Evolutionary conservation across 2,113 vertebrate species (phyloP).

Genomic region (Eudyptes chrysolophus): DNA sequence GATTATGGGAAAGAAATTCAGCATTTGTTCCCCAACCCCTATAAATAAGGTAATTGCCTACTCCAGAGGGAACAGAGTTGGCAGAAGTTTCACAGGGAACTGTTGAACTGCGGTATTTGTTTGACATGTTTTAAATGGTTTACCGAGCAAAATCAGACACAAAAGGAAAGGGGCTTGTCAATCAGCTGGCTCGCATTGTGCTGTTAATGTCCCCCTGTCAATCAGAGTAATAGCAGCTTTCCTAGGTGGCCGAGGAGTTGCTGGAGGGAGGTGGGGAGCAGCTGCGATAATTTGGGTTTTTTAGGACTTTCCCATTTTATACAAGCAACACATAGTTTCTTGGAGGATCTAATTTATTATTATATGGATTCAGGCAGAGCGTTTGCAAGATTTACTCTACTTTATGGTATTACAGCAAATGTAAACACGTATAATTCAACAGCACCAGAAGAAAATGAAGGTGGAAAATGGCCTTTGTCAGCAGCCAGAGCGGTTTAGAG

Average conservation of each 20-base stretch:
- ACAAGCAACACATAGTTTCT: neutral
- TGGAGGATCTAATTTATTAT: slow-evolving; percentile 42
- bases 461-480: slow-evolving; percentile 23
- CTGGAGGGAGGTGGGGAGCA: neutral
- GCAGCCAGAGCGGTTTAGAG: neutral
- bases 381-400: slow-evolving; percentile 16
- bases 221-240: neutral
- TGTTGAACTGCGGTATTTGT: neutral
- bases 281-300: neutral
- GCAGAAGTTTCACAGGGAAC: slow-evolving; percentile 1
- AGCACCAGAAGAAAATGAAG: neutral
- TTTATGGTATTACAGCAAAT: slow-evolving; percentile 8
- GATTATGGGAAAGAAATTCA: neutral
- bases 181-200: neutral
- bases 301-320: neutral
- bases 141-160: neutral
- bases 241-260: neutral
- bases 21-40: neutral
- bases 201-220: neutral
- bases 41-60: slow-evolving; percentile 30
- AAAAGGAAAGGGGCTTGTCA: neutral
- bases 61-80: neutral
- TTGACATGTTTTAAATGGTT: slow-evolving; percentile 9
- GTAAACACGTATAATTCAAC: slow-evolving; percentile 11
- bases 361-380: neutral